phyloP scores from a whole-genome alignment of 2,888 invertebrate genomes.

The Eudasyphora cyanicolor region DNA sequence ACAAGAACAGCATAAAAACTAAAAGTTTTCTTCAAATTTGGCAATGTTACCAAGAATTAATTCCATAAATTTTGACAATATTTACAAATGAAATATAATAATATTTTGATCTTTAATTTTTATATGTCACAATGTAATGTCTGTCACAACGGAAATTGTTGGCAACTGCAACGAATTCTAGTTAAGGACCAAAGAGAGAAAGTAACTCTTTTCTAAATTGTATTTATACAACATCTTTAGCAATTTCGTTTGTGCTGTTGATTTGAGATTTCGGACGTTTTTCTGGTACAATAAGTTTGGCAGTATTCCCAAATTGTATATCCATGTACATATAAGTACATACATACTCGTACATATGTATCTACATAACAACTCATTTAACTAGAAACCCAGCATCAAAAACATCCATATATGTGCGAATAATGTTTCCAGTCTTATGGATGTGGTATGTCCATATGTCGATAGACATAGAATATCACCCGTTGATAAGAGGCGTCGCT shows the following conservation, averaged over 20 bases:
- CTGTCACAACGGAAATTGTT: conserved; percentile 1
- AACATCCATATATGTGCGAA: conserved; percentile 47
- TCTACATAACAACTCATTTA: conserved; percentile 58
- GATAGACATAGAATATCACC: conserved; percentile 22
- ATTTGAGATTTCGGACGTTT: conserved; percentile 8
- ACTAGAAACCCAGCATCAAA: conserved; percentile 37
- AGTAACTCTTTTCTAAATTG: conserved; percentile 4
- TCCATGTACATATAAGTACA: too few relatives aligned
- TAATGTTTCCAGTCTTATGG: conserved; percentile 3
- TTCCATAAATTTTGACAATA: background rate
- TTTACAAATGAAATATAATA: background rate
- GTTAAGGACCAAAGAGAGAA: background rate
- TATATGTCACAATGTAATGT: background rate
- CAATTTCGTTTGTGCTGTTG: background rate
- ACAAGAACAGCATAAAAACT: background rate
- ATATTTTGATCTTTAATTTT: background rate
- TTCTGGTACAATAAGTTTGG: conserved; percentile 57
- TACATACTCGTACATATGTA: too few relatives aligned
- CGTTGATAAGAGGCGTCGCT: conserved; percentile 30
- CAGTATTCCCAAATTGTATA: conserved; percentile 59
- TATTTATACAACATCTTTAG: background rate
- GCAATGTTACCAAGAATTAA: background rate
- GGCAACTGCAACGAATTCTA: background rate
- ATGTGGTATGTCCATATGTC: conserved; percentile 3
- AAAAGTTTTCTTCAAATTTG: background rate